Evolutionary conservation across 2,113 vertebrate species (phyloP), one percentile per base, ranked within the genome.

Genomic region (Microcebus lehilahytsara): DNA sequence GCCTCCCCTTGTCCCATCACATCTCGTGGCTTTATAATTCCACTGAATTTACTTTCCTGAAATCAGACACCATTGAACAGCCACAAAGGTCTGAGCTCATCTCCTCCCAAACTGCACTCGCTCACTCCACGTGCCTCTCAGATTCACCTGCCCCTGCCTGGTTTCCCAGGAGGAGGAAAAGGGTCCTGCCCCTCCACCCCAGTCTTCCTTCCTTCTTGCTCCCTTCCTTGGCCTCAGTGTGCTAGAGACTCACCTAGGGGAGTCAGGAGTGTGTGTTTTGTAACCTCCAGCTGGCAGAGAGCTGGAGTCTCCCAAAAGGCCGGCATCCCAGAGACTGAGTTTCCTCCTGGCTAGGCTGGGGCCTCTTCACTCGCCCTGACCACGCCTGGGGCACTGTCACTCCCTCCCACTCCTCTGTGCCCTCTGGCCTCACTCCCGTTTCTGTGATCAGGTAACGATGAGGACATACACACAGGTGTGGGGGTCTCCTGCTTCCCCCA

Each of bases 11-110:
- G 7, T 84, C 30, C 32, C 53, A 16, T 79, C 81, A 66, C 1
- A 0, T 81, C 95, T 30, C 1, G 46, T 16, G 34, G 34, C 53
- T 74, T 93, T 96, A 51, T 91, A 79, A 64, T 93, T 77, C 60
- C 62, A 6, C 16, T 86, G 30, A 25, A 19, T 75, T 78, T 89
- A 10, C 78, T 94, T 90, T 71, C 37, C 74, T 56, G 23, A 46
- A 37, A 46, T 81, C 92, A 74, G 93, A 81, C 80, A 30, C 56
- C 66, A 9, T 0, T 5, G 19, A 85, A 30, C 42, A 1, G 71
- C 69, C 34, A 0, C 1, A 30, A 49, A 49, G 71, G 9, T 9
- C 49, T 32, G 78, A 88, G 66, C 80, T 88, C 3, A 1, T 78
- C 10, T 17, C 51, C 64, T 10, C 51, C 51, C 10, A 40, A n/a